A percentile compares a stretch with the other conserved stretches of the same genome.
Conservation (phyloP, 2,888 invertebrate genomes). For the Parnassius smintheus region DNA sequence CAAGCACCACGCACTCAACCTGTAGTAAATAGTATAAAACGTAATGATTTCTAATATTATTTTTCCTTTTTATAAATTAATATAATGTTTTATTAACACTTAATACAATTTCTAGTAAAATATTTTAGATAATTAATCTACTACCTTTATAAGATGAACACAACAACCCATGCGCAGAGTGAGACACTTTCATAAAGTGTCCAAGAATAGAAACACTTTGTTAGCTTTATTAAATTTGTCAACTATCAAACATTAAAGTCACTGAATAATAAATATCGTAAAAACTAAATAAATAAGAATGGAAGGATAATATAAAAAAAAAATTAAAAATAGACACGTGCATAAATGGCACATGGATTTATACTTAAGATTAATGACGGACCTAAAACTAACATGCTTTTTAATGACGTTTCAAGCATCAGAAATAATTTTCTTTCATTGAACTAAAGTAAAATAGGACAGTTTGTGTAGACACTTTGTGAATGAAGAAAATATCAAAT, state of each 20-base stretch:
- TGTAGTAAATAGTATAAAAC: no score
- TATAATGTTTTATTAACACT: no score
- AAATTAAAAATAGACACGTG: constrained; percentile 65
- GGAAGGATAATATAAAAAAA: constrained; percentile 42
- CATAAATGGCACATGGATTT: constrained; percentile 73
- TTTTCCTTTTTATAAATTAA: no score
- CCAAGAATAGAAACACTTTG: not conserved
- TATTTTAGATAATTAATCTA: no score
- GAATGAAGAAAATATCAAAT: not conserved
- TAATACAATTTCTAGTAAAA: no score
- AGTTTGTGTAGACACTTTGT: not conserved
- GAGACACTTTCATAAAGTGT: no score
- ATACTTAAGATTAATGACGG: constrained; percentile 56
- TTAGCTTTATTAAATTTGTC: not conserved
- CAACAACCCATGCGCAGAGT: no score
- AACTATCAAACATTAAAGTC: not conserved
- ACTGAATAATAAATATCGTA: constrained; percentile 10
- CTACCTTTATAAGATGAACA: no score
- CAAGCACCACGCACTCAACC: no score
- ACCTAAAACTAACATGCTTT: constrained; percentile 30
- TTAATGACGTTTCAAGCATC: not conserved
- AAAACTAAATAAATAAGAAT: constrained; percentile 66
- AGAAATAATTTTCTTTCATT: not conserved
- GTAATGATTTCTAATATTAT: no score
- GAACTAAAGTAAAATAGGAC: not conserved